A percentile compares a stretch with the other conserved stretches of the same genome.
Conservation (phyloP, 2,113 vertebrate species). For the Chloropsis cyanopogon region DNA sequence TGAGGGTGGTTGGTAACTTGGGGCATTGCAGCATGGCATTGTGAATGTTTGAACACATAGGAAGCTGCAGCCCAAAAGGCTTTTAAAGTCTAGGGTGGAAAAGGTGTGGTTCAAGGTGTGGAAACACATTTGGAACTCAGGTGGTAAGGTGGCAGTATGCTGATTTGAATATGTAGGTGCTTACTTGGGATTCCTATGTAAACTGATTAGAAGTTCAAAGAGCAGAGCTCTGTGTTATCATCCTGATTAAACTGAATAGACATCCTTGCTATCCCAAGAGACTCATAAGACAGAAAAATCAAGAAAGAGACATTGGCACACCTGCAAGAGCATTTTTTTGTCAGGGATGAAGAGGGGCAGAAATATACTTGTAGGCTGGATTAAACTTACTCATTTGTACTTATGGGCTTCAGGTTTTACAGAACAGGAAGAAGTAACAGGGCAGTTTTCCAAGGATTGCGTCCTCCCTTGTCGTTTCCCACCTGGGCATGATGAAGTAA, state of each 20-base stretch:
- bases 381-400: not conserved
- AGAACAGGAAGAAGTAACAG: not conserved
- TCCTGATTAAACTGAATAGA: not conserved
- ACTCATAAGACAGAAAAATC: not conserved
- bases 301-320: accelerated
- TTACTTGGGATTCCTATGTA: not conserved
- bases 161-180: not conserved
- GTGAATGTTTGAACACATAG: accelerated
- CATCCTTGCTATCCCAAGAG: not conserved
- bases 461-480: constrained; percentile 69
- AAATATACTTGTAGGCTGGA: not conserved
- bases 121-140: not conserved
- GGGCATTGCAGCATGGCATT: not conserved
- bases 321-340: not conserved
- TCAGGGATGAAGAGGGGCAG: not conserved
- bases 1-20: not conserved
- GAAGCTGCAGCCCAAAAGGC: not conserved
- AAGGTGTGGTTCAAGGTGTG: not conserved
- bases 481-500: constrained; percentile 36
- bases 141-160: not conserved
- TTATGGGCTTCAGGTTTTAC: not conserved
- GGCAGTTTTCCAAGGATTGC: constrained; percentile 53
- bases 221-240: not conserved
- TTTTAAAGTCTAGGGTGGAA: not conserved
- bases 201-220: not conserved